Percentiles rank a stretch among this genome's conserved stretches.
Conservation (phyloP, 2,888 invertebrate species). For the Nephrotoma flavescens region DNA sequence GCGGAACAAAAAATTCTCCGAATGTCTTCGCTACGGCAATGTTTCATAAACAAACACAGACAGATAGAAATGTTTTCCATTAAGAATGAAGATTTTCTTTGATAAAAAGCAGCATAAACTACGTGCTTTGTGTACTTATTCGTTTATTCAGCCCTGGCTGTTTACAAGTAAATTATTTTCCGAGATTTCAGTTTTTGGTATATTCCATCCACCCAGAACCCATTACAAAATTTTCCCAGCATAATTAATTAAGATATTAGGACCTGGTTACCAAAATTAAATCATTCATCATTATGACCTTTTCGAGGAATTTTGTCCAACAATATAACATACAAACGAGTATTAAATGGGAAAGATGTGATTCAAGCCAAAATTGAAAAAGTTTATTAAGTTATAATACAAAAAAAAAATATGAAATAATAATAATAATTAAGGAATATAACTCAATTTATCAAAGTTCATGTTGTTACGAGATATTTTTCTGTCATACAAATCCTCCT, state of each 20-base stretch:
- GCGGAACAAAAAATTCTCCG: too few relatives aligned
- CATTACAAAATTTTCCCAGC: neutral
- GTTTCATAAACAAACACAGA: too few relatives aligned
- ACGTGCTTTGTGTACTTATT: too few relatives aligned
- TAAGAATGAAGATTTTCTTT: too few relatives aligned
- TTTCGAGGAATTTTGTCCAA: neutral
- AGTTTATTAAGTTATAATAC: neutral
- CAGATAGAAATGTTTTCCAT: too few relatives aligned
- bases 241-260: neutral
- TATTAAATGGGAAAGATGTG: neutral
- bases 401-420: neutral
- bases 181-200: neutral
- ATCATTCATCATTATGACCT: neutral
- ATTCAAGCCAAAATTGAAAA: neutral
- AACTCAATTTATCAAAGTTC: neutral
- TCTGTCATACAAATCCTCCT: neutral
- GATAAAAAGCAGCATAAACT: too few relatives aligned
- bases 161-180: neutral
- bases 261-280: neutral
- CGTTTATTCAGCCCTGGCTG: too few relatives aligned
- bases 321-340: neutral
- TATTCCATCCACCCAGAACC: neutral
- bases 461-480: neutral
- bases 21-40: too few relatives aligned
- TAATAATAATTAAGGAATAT: neutral